phyloP scores from a whole-genome alignment of 2,113 vertebrate genomes.

The Aegotheles bennettii region DNA sequence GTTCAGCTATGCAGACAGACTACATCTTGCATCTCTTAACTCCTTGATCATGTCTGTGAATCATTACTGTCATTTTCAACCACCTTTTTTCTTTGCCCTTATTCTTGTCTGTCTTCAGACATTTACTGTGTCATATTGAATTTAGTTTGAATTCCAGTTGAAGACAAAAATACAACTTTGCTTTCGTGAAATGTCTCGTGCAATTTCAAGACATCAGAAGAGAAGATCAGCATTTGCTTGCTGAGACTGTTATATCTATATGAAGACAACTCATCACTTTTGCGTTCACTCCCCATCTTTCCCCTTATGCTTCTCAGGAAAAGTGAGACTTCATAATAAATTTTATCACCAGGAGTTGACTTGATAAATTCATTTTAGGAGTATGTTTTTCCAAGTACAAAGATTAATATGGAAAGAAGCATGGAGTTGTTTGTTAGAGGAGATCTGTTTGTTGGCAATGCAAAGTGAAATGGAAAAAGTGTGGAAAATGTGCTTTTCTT shows the following conservation, averaged over 20 bases:
- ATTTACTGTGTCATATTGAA: not conserved
- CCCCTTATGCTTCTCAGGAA: not conserved
- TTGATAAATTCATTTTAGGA: not conserved
- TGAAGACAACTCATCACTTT: not conserved
- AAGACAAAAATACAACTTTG: not conserved
- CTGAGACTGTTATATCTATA: not conserved
- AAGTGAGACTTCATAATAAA: not conserved
- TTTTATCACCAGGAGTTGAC: not conserved
- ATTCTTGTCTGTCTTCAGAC: not conserved
- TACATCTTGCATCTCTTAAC: not conserved
- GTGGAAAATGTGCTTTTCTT: not conserved
- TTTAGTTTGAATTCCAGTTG: not conserved
- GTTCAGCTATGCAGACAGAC: not conserved
- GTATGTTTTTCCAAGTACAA: not conserved
- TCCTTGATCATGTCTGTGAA: not conserved
- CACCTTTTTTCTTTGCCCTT: not conserved
- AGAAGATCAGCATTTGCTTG: not conserved
- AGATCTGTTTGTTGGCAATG: not conserved
- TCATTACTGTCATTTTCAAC: constrained; percentile 27
- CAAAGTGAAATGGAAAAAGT: not conserved
- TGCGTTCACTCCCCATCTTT: not conserved
- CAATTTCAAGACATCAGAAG: not conserved
- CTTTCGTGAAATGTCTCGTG: not conserved
- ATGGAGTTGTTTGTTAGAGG: not conserved
- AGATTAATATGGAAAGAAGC: not conserved